phyloP scores from a whole-genome alignment of 2,888 invertebrate genomes.

The Papilio demoleus region DNA sequence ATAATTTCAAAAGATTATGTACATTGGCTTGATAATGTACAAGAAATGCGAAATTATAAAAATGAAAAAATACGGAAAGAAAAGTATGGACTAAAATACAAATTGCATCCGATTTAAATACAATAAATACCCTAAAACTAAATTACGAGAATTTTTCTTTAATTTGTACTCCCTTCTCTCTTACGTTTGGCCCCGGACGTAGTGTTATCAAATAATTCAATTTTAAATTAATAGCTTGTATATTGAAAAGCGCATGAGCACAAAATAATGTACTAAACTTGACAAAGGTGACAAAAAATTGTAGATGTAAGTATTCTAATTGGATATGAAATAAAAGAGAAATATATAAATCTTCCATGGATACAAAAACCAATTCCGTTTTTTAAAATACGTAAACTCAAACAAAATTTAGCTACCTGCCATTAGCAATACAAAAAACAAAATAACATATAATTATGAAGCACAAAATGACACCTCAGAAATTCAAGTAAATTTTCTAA shows the following conservation, averaged over 20 bases:
- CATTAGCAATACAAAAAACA: constrained; percentile 50
- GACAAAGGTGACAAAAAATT: not conserved
- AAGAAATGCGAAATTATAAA: constrained; percentile 10
- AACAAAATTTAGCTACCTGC: constrained; percentile 51
- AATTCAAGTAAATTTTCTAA: constrained; percentile 52
- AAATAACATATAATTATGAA: constrained; percentile 56
- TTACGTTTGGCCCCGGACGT: constrained; percentile 78
- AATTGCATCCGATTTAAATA: constrained; percentile 47
- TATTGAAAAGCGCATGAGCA: constrained; percentile 10
- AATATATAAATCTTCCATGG: not conserved
- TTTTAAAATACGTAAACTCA: constrained; percentile 25
- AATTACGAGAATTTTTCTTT: constrained; percentile 70
- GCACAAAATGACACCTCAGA: constrained; percentile 60
- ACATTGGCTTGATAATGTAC: constrained; percentile 20
- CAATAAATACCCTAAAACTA: constrained; percentile 66
- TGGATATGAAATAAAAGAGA: constrained; percentile 1
- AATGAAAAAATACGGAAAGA: constrained; percentile 4
- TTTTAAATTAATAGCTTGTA: constrained; percentile 33
- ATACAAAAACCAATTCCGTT: constrained; percentile 33
- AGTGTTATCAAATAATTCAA: constrained; percentile 61
- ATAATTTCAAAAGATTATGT: constrained; percentile 23
- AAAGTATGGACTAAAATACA: constrained; percentile 26
- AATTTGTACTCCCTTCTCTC: constrained; percentile 78
- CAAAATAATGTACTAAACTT: not conserved
- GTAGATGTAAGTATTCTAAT: not conserved